phyloP scores from a whole-genome alignment of 2,113 vertebrate genomes.

The Irena cyanogastra region DNA sequence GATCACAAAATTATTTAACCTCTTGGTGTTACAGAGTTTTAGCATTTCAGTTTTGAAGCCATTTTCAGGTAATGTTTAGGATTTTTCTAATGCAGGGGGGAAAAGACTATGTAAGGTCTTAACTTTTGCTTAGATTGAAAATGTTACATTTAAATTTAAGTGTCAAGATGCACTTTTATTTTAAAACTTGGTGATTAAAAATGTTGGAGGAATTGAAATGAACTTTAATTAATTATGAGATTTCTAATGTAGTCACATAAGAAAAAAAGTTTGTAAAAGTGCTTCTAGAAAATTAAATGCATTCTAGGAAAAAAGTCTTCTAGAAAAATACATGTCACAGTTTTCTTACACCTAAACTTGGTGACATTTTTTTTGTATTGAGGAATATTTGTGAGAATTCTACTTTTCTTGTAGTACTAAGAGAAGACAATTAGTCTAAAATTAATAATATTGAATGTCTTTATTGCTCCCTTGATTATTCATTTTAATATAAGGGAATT shows the following conservation, averaged over 20 bases:
- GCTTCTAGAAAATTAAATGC: neutral
- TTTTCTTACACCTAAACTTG: neutral
- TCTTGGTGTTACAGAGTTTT: neutral
- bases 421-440: neutral
- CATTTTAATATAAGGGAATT: neutral
- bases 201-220: neutral
- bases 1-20: neutral
- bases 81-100: neutral
- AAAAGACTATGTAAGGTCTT: neutral
- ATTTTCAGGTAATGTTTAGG: neutral
- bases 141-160: neutral
- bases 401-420: neutral
- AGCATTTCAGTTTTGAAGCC: neutral
- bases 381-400: neutral
- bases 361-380: neutral
- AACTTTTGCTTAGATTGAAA: neutral
- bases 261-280: neutral
- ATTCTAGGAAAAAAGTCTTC: neutral
- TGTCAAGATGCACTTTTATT: neutral
- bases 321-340: neutral
- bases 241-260: neutral
- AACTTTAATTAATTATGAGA: neutral
- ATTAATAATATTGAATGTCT: neutral
- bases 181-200: neutral
- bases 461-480: neutral